Percentiles rank a stretch among this genome's conserved stretches.
Evolutionary conservation across 2,888 invertebrate species (phyloP).

Genomic region (Poecilus cupreus): DNA sequence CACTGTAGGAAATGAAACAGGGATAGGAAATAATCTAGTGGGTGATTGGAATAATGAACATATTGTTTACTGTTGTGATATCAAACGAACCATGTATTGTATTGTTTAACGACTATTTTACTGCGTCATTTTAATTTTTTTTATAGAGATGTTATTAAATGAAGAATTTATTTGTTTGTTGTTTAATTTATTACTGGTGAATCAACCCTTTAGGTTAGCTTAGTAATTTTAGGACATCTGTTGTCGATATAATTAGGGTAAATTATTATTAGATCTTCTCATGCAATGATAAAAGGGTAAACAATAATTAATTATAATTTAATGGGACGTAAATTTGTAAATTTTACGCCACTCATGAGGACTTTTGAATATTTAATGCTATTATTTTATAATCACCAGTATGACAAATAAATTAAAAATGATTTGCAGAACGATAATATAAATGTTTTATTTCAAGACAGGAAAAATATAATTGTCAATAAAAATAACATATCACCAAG

Average conservation of each 20-base stretch:
- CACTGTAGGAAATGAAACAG: not conserved
- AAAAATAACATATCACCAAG: no score
- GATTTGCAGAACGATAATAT: no score
- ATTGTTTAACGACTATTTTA: not conserved
- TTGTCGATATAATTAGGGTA: not conserved
- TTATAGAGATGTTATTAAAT: no score
- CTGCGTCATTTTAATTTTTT: not conserved
- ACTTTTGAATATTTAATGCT: no score
- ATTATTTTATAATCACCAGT: no score
- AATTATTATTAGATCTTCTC: not conserved
- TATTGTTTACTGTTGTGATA: not conserved
- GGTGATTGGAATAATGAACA: not conserved
- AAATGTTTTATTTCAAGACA: no score
- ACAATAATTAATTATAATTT: no score
- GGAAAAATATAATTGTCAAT: no score
- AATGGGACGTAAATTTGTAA: no score
- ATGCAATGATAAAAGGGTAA: not conserved
- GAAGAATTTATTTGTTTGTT: not conserved
- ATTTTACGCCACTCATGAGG: no score
- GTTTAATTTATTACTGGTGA: not conserved
- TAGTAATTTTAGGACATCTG: not conserved
- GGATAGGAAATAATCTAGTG: not conserved
- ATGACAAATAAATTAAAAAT: no score
- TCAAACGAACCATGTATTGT: not conserved
- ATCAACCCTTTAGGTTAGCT: not conserved